A percentile compares a stretch with the other conserved stretches of the same genome.
phyloP scores from a whole-genome alignment of 2,888 invertebrate genomes.

The Andrena camellia region DNA sequence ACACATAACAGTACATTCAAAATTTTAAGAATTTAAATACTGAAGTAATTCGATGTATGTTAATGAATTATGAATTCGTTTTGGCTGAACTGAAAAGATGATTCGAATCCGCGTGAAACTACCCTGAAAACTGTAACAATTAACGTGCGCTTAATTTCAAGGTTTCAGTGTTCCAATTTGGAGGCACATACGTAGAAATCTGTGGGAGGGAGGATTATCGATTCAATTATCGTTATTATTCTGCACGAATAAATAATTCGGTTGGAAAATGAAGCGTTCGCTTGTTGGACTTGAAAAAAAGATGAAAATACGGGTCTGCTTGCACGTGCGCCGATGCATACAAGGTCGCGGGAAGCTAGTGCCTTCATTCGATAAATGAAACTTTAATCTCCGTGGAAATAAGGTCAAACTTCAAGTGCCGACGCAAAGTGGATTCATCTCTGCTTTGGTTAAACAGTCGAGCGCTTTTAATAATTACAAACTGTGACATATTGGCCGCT shows the following conservation, averaged over 20 bases:
- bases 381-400: conserved; percentile 61
- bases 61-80: no score
- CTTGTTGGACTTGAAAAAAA: background rate
- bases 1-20: no score
- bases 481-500: conserved; percentile 41
- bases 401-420: conserved; percentile 56
- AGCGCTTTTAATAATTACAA: conserved; percentile 53
- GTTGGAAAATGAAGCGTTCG: conserved; percentile 16
- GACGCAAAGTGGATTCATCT: conserved; percentile 50
- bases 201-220: background rate
- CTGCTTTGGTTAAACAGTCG: conserved; percentile 46
- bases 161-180: background rate
- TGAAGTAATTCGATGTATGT: no score
- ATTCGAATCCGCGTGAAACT: no score
- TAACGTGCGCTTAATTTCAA: background rate
- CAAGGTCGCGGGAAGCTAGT: conserved; percentile 47
- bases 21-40: no score
- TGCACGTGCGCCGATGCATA: conserved; percentile 23
- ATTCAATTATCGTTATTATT: conserved; percentile 15
- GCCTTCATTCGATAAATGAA: conserved; percentile 55
- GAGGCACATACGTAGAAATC: background rate
- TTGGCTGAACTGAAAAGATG: no score
- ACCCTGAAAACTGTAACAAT: background rate
- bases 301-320: conserved; percentile 28
- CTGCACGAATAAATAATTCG: background rate